phyloP scores from a whole-genome alignment of 2,797 vertebrate species.

The Chrosomus eos region DNA sequence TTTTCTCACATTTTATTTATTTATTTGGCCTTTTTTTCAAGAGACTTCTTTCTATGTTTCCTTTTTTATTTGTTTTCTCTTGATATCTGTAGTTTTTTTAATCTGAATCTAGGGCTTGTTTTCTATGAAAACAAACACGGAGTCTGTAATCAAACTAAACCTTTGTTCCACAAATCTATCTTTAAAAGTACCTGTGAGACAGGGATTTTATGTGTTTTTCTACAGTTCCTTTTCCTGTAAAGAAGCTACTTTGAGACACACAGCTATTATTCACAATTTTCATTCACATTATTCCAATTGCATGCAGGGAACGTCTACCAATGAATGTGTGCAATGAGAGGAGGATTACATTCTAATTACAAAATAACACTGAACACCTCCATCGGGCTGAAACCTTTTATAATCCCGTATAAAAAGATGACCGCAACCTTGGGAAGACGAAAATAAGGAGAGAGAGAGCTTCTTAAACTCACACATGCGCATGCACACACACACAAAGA shows the following conservation, averaged over 20 bases:
- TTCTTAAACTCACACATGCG: not conserved
- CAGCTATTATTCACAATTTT: conserved; percentile 47
- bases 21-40: conserved; percentile 8
- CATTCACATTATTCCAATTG: conserved; percentile 50
- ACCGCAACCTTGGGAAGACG: conserved; percentile 30
- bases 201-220: conserved; percentile 29
- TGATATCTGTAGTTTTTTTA: not conserved
- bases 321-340: conserved; percentile 39
- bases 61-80: conserved; percentile 37
- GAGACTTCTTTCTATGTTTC: conserved; percentile 22
- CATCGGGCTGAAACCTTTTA: conserved; percentile 45
- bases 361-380: conserved; percentile 52
- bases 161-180: not conserved
- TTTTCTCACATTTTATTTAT: conserved; percentile 35
- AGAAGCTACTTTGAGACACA: conserved; percentile 37
- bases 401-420: conserved; percentile 43
- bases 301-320: conserved; percentile 35
- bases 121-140: conserved; percentile 24
- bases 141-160: conserved; percentile 43
- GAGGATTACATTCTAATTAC: conserved; percentile 48
- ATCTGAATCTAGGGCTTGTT: conserved; percentile 2
- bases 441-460: conserved; percentile 30
- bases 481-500: conserved; percentile 2
- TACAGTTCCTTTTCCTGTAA: conserved; percentile 13
- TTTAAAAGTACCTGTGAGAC: conserved; percentile 25